Base-by-base conservation (phyloP, 2,797 vertebrate species). In the Sebastes variabilis region DNA sequence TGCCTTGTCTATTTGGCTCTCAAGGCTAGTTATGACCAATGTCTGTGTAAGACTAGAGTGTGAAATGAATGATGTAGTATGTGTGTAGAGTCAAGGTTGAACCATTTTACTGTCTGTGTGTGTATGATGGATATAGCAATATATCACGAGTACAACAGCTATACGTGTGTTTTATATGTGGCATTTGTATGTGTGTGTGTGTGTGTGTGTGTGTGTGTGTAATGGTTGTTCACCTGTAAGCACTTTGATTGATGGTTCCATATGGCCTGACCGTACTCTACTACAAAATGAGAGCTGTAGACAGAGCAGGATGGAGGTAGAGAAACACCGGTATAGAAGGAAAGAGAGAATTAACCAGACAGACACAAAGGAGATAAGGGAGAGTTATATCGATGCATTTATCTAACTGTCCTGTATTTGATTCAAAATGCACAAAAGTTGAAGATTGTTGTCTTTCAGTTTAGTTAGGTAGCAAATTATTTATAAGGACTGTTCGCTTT, bases 41-140 rank as follows among this genome's bases (percentile, higher is more conserved):
- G 52, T 75, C 52, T 77, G 79, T 18, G 8, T 61, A 77, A 67
- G 49, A 58, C 65, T 75, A 22, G 52, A 14, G 18, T 77, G 72
- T 78, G 61, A 80, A 82, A 79, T 76, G 10, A 70, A 56, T 82
- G 80, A 81, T 85, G 60, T 74, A 75, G 34, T 30, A 16, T 86
- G 22, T 82, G 42, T 78, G 56, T 66, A 52, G 32, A 81, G 59
- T 82, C 79, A 79, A 77, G 77, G 75, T 77, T 88, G 68, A 84
- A 66, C 55, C 56, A 80, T 59, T 20, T 75, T 54, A 42, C 11
- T 18, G 5, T 69, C 20, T 72, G 42, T 65, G 66, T 75, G 66
- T 56, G 46, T 52, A 42, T 60, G 56, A 89, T 84, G 46, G 55
- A 83, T 87, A 68, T 73, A 82, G 60, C 84, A 88, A 81, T 88